phyloP scores from a whole-genome alignment of 2,888 invertebrate species.

The Troides aeacus region DNA sequence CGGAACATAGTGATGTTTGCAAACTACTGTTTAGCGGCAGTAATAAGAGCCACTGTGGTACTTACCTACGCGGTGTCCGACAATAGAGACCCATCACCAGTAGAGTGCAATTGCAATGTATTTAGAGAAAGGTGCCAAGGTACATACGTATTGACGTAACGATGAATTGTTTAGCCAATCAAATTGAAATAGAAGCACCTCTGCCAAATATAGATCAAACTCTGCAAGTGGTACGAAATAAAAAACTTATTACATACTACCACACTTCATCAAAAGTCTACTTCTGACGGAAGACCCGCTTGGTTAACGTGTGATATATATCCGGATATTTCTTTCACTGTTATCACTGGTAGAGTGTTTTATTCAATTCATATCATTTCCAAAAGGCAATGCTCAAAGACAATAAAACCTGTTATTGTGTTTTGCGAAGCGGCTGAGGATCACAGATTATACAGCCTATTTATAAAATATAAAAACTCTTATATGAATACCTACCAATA shows the following conservation, averaged over 20 bases:
- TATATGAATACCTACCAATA: background rate
- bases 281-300: slow-evolving; percentile 18
- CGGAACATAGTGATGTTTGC: too few species aligned
- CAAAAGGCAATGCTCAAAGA: too few species aligned
- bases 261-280: slow-evolving; percentile 1
- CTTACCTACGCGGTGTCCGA: too few species aligned
- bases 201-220: slow-evolving; percentile 7
- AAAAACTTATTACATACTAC: too few species aligned
- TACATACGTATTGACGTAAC: slow-evolving; percentile 16
- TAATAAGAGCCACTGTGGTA: too few species aligned
- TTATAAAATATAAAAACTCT: background rate
- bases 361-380: too few species aligned
- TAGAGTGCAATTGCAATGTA: background rate
- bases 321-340: background rate
- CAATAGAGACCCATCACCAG: background rate
- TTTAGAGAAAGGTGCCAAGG: slow-evolving; percentile 15
- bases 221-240: slow-evolving; percentile 12
- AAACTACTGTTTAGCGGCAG: too few species aligned
- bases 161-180: slow-evolving; percentile 19
- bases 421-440: too few species aligned
- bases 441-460: background rate
- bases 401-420: background rate
- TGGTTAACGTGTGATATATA: slow-evolving; percentile 16
- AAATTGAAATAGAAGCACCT: slow-evolving; percentile 7
- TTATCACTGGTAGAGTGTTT: background rate